Evolutionary conservation across 2,797 vertebrate species (phyloP).

Genomic region (Onychomys torridus): DNA sequence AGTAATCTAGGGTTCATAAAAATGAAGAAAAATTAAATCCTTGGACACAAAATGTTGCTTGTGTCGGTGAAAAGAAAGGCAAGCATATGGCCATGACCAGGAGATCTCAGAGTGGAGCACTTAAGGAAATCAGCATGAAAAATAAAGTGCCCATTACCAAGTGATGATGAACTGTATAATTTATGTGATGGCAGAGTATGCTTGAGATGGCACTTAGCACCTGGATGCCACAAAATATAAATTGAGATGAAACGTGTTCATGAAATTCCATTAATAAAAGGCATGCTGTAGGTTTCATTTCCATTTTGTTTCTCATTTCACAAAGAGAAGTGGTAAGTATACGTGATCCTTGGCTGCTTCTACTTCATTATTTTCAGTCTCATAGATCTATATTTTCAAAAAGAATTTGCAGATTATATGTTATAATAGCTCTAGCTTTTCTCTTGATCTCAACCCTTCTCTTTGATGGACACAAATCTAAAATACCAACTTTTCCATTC

Average conservation of each 20-base stretch:
- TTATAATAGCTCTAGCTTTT: background rate
- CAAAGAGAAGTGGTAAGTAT: background rate
- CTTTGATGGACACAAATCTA: background rate
- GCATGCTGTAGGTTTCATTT: conserved; percentile 5
- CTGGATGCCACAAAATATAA: conserved; percentile 72
- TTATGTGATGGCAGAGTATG: conserved; percentile 66
- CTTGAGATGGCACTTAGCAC: conserved; percentile 74
- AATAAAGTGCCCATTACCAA: conserved; percentile 79
- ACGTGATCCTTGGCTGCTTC: conserved; percentile 20
- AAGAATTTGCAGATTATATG: background rate
- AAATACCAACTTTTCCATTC: background rate
- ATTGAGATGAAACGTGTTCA: conserved; percentile 74
- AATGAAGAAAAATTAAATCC: background rate
- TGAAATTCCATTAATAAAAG: conserved; percentile 75
- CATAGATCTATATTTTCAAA: background rate
- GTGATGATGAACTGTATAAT: conserved; percentile 77
- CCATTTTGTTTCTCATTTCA: conserved; percentile 65
- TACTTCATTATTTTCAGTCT: background rate
- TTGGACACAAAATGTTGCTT: background rate
- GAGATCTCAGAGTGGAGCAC: conserved; percentile 48
- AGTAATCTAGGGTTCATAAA: conserved; percentile 53
- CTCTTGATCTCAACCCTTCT: background rate
- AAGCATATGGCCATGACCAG: conserved; percentile 32
- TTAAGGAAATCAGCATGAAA: conserved; percentile 77
- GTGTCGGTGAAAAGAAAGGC: conserved; percentile 35